These are phyloP conservation scores for Zaprionus camerounensis DNA, from an alignment of 1,140 invertebrate genomes.

Conservation along the genomic window DNA sequence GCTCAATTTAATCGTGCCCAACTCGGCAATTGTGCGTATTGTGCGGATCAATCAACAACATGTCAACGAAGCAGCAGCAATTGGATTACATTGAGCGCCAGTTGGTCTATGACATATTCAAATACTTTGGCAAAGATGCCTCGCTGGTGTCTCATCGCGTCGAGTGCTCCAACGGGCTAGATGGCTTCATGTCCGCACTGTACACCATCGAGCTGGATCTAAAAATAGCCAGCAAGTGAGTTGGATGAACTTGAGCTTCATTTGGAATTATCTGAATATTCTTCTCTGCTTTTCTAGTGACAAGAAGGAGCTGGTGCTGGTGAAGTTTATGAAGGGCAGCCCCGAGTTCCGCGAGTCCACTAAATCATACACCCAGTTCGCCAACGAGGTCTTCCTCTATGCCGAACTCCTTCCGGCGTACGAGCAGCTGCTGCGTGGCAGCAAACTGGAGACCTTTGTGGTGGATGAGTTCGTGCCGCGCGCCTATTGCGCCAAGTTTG, in stretches of 20 bases:
- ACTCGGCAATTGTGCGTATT: not conserved
- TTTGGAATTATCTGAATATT: not conserved
- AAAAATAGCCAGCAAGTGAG: conserved; percentile 31
- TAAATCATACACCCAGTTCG: conserved; percentile 74
- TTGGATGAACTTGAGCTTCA: not conserved
- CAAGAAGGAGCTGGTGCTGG: conserved; percentile 55
- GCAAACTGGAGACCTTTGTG: conserved; percentile 46
- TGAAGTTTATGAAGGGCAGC: conserved; percentile 80
- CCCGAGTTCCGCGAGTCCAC: conserved; percentile 62
- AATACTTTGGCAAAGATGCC: conserved; percentile 56
- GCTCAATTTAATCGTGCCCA: not conserved
- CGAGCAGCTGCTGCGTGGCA: conserved; percentile 61
- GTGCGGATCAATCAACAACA: conserved; percentile 30
- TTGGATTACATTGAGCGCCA: conserved; percentile 67
- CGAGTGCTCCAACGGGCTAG: conserved; percentile 64
- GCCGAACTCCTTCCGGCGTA: conserved; percentile 68
- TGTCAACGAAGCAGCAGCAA: conserved; percentile 65
- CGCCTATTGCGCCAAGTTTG: conserved; percentile 63
- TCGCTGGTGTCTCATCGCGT: conserved; percentile 49
- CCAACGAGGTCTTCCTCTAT: conserved; percentile 75
- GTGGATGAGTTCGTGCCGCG: conserved; percentile 63
- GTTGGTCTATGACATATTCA: conserved; percentile 66
- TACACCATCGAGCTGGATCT: conserved; percentile 70
- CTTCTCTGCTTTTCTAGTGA: not conserved
- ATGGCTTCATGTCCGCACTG: conserved; percentile 80